Conservation (phyloP, 2,113 vertebrate genomes). For the Bufo bufo region DNA sequence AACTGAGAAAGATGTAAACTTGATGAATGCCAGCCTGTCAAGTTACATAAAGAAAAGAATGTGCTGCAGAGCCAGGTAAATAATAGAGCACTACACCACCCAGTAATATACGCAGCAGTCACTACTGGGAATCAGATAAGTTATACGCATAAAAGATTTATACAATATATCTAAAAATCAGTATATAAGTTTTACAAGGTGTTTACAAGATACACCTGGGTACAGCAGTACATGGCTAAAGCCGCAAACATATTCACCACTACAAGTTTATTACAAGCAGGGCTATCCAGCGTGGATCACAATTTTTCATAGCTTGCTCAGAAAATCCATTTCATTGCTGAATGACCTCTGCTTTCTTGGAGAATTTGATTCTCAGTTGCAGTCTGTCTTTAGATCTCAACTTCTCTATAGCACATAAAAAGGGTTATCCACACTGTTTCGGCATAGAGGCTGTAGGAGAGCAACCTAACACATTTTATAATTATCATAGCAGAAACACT, state of each 20-base stretch:
- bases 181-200: not conserved
- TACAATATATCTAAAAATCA: not conserved
- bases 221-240: not conserved
- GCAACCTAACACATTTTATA: not conserved
- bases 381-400: not conserved
- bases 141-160: not conserved
- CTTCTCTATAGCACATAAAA: not conserved
- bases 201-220: not conserved
- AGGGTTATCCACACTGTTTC: not conserved
- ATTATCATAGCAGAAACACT: not conserved
- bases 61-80: not conserved
- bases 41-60: not conserved
- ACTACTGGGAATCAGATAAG: not conserved
- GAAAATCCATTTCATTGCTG: slow-evolving; percentile 37
- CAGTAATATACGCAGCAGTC: not conserved
- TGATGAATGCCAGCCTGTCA: not conserved
- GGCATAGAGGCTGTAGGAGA: not conserved
- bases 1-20: not conserved
- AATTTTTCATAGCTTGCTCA: slow-evolving; percentile 3
- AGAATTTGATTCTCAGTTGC: slow-evolving; percentile 2
- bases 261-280: not conserved
- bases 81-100: not conserved
- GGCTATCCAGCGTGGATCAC: not conserved
- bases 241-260: not conserved
- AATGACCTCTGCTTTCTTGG: slow-evolving; percentile 11